Percentiles rank a stretch among this genome's conserved stretches.
Evolutionary conservation across 2,888 invertebrate genomes (phyloP).

Genomic region (Lochmaea capreae): DNA sequence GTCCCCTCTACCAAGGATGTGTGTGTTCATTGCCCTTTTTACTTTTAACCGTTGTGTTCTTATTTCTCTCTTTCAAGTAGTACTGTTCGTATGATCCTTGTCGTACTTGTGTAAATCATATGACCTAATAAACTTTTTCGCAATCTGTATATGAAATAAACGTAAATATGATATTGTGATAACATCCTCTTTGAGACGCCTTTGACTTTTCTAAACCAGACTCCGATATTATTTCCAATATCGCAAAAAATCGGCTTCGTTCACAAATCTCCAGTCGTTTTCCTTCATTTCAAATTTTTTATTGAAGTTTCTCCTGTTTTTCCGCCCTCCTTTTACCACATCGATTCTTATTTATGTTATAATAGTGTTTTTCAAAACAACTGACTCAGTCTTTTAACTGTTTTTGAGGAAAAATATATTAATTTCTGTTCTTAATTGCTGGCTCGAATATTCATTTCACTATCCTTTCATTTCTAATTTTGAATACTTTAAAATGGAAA

Average conservation of each 20-base stretch:
- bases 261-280: not conserved
- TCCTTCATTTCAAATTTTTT: conserved; percentile 2
- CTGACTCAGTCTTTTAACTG: not conserved
- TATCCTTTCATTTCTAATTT: conserved; percentile 13
- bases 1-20: too few relatives aligned
- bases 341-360: not conserved
- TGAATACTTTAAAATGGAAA: conserved; percentile 23
- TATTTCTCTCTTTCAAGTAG: too few relatives aligned
- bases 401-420: not conserved
- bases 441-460: conserved; percentile 13
- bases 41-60: too few relatives aligned
- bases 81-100: too few relatives aligned
- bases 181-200: not conserved
- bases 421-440: not conserved
- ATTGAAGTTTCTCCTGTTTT: not conserved
- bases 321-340: not conserved
- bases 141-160: too few relatives aligned
- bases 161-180: too few relatives aligned
- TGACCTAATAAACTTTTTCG: too few relatives aligned
- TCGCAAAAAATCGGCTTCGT: conserved; percentile 5
- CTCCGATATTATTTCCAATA: conserved; percentile 1
- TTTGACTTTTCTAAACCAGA: not conserved
- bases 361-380: conserved; percentile 4
- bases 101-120: too few relatives aligned
- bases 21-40: too few relatives aligned